Evolutionary conservation across 2,113 vertebrate genomes (phyloP).

Genomic region (Phasianus colchicus): DNA sequence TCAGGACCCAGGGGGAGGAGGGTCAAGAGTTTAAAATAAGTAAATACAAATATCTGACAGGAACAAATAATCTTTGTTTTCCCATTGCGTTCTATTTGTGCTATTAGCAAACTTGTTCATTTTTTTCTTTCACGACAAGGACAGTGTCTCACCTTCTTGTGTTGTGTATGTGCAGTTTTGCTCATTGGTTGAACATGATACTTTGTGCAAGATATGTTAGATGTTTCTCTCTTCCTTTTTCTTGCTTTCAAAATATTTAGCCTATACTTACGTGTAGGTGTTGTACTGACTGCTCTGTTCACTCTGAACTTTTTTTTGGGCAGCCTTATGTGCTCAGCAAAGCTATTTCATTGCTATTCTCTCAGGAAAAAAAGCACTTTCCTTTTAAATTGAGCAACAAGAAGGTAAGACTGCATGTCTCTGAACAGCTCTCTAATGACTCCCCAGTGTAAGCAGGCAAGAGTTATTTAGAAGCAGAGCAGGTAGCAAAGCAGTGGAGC

Average conservation of each 20-base stretch:
- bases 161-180: neutral
- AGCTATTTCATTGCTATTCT: neutral
- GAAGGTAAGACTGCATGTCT: neutral
- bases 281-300: neutral
- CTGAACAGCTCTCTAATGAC: neutral
- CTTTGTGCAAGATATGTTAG: neutral
- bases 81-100: neutral
- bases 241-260: neutral
- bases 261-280: neutral
- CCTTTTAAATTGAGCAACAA: neutral
- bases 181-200: neutral
- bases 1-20: neutral
- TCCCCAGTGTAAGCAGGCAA: neutral
- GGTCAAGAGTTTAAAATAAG: neutral
- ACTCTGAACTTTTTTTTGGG: neutral
- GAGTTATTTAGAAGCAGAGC: neutral
- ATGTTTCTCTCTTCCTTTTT: neutral
- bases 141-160: neutral
- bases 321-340: neutral
- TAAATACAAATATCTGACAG: neutral
- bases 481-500: constrained; percentile 16
- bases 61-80: neutral
- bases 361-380: accelerated
- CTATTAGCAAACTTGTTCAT: neutral
- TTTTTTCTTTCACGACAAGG: neutral